Evolutionary conservation across 2,113 vertebrate species (phyloP).

Genomic region (Cyanistes caeruleus): DNA sequence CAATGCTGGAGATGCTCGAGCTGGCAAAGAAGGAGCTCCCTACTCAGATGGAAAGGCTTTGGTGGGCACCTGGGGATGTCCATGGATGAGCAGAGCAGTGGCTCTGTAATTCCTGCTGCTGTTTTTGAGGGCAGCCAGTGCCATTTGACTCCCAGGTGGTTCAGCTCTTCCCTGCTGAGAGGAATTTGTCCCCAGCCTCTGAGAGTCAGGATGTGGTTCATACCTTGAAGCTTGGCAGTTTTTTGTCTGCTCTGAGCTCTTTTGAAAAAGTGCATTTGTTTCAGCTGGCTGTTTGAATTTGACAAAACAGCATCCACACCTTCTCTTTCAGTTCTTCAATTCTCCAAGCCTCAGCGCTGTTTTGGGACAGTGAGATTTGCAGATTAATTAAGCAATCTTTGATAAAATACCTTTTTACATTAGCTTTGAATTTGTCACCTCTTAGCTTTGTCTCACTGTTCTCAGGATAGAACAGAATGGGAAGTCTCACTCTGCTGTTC

Average conservation of each 20-base stretch:
- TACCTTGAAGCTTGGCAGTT: neutral
- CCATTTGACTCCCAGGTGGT: neutral
- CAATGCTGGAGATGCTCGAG: neutral
- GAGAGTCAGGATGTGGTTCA: neutral
- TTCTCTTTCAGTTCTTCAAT: neutral
- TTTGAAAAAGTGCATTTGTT: neutral
- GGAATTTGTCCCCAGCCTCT: neutral
- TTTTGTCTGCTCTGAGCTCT: neutral
- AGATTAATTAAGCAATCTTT: neutral
- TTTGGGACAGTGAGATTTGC: neutral
- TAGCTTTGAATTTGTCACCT: neutral
- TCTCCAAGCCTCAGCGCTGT: neutral
- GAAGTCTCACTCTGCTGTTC: neutral
- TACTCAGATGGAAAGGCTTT: neutral
- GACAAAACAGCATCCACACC: neutral
- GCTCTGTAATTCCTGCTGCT: neutral
- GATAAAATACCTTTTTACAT: neutral
- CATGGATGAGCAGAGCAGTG: neutral
- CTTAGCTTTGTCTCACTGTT: neutral
- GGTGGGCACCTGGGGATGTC: neutral
- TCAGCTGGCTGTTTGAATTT: neutral
- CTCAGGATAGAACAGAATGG: neutral
- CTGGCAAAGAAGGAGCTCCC: neutral
- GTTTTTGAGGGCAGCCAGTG: neutral
- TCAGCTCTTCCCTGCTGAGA: neutral